Evolutionary conservation across 2,888 invertebrate genomes (phyloP).

Genomic region (Phaonia tiefii): DNA sequence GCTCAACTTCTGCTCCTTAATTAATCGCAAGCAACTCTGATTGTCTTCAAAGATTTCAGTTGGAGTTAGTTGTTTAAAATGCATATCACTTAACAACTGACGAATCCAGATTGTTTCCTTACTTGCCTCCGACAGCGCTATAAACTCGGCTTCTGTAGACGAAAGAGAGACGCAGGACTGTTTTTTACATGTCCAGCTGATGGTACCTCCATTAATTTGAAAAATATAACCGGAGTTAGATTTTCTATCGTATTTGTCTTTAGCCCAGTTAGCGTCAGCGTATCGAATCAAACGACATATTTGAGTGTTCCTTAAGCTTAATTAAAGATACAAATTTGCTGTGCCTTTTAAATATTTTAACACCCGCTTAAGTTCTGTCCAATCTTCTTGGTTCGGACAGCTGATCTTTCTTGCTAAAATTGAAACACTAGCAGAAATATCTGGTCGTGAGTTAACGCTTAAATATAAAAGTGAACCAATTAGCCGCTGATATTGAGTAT

Average conservation of each 20-base stretch:
- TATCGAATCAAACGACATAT: background rate
- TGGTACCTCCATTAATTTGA: constrained; percentile 61
- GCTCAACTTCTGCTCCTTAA: constrained; percentile 24
- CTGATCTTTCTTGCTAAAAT: background rate
- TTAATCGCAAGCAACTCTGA: constrained; percentile 44
- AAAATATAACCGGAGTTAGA: too few relatives aligned
- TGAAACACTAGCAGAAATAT: background rate
- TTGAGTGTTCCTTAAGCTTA: too few relatives aligned
- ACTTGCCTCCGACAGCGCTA: constrained; percentile 67
- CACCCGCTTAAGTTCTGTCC: background rate
- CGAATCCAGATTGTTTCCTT: constrained; percentile 69
- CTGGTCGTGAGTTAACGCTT: background rate
- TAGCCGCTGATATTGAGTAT: constrained; percentile 31
- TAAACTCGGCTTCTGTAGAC: too few relatives aligned
- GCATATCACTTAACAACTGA: constrained; percentile 48
- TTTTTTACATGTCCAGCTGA: constrained; percentile 71
- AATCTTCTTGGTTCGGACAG: background rate
- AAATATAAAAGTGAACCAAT: background rate
- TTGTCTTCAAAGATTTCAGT: constrained; percentile 63
- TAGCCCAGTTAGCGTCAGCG: constrained; percentile 69
- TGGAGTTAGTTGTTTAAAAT: background rate
- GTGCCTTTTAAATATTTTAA: background rate
- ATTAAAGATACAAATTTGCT: too few relatives aligned
- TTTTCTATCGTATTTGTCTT: constrained; percentile 69
- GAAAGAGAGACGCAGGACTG: constrained; percentile 70